Conservation (phyloP, 2,888 invertebrate species). For the Oxyteleia sp. region DNA sequence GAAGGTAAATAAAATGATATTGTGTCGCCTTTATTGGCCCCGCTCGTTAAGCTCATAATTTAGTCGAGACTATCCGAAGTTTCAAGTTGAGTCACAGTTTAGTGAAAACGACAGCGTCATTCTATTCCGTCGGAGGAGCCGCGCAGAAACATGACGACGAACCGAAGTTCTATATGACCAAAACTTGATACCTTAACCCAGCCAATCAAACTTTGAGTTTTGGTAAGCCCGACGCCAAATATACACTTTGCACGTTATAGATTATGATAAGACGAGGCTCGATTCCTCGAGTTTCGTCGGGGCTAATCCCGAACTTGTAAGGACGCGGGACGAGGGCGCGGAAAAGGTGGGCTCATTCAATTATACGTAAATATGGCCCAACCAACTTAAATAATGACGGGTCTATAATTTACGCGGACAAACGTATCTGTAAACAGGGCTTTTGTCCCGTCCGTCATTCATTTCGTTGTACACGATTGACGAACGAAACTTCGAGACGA, state of each 20-base stretch:
- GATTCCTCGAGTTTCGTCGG: conserved; percentile 77
- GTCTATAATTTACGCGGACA: conserved; percentile 16
- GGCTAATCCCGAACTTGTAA: conserved; percentile 77
- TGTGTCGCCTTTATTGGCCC: conserved; percentile 60
- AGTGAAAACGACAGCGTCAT: conserved; percentile 73
- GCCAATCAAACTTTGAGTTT: no score
- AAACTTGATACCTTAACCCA: no score
- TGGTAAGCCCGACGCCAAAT: no score
- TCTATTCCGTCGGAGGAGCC: no score
- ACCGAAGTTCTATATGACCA: no score
- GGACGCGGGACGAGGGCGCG: conserved; percentile 46
- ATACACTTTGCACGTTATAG: conserved; percentile 82
- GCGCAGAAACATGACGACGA: no score
- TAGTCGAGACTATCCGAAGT: conserved; percentile 68
- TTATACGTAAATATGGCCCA: conserved; percentile 60
- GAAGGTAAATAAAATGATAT: conserved; percentile 64
- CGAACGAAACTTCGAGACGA: conserved; percentile 1
- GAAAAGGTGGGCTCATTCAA: conserved; percentile 65
- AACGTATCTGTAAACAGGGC: conserved; percentile 21
- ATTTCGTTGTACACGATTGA: conserved; percentile 20
- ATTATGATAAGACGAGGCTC: conserved; percentile 78
- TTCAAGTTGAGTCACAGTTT: conserved; percentile 66
- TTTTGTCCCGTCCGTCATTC: conserved; percentile 12
- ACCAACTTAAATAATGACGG: conserved; percentile 33
- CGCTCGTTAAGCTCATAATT: conserved; percentile 73